Evolutionary conservation across 2,113 vertebrate genomes (phyloP), one percentile per base, ranked within the genome.

Genomic region (Neolamprologus longior): DNA sequence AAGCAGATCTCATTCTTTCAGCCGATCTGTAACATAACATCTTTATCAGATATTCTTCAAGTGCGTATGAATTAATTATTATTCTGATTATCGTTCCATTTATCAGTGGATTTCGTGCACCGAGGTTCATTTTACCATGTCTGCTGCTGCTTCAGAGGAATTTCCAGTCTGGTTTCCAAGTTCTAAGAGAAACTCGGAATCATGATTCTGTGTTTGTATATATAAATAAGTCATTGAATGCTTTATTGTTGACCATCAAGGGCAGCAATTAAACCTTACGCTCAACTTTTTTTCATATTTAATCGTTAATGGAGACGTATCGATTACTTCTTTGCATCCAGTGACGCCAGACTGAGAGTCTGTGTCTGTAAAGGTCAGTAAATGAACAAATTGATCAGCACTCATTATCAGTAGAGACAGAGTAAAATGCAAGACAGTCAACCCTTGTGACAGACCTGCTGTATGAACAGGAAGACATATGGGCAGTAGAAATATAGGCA

Each of bases 341-440:
- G 71, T 83, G 90, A 93, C 89, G 90, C 92, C 92, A 92, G 86
- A 91, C 89, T 84, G 79, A 82, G 68, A 53, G 88, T 84, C 89
- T 92, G 84, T 84, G 93, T 89, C 89, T 86, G 89, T 50, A 86
- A 90, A 90, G 91, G 90, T 92, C 92, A 92, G 85, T 82, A 81
- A 85, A 90, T 82, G 83, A 89, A 91, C 83, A 52, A 82, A 92
- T 90, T 85, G 91, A 94, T 91, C 81, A 82, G 80, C 4, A 24
- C 86, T 94, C 88, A 66, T 92, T 88, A 92, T 8, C 71, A 57
- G 31, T 31, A 21, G 40, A 88, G 85, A 88, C 52, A 42, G 21
- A 40, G 57, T 45, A 53, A 53, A 5, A 26, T 37, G 26, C 1
- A 1, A 85, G 80, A 24, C 61, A 9, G 63, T 10, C 8, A 12